A percentile compares a stretch with the other conserved stretches of the same genome.
phyloP scores from a whole-genome alignment of 2,113 vertebrate genomes.

The Hirundichthys speculiger region DNA sequence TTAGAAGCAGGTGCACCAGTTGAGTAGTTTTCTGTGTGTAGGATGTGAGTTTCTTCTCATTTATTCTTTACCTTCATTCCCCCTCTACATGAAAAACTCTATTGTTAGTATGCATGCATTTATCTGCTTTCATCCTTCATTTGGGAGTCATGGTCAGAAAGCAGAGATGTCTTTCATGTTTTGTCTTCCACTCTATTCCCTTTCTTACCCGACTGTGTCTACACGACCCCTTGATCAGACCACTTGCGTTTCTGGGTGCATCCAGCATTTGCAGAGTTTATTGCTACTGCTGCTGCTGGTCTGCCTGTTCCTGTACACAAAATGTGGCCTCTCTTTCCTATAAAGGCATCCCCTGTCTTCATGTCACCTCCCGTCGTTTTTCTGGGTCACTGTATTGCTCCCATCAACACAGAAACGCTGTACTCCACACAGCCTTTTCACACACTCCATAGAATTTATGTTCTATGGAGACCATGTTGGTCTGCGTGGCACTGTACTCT shows the following conservation, averaged over 20 bases:
- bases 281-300: slow-evolving; percentile 20
- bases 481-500: too few species aligned
- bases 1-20: too few species aligned
- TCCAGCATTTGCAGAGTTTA: slow-evolving; percentile 35
- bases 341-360: slow-evolving; percentile 6
- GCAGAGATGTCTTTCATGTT: slow-evolving; percentile 45
- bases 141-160: slow-evolving; percentile 62
- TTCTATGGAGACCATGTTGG: too few species aligned
- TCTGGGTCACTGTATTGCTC: slow-evolving; percentile 50
- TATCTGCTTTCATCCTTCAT: slow-evolving; percentile 56
- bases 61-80: slow-evolving; percentile 8
- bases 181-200: slow-evolving; percentile 10
- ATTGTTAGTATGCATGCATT: slow-evolving; percentile 19
- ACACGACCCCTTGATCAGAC: slow-evolving; percentile 25
- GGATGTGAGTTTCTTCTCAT: not conserved
- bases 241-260: slow-evolving; percentile 39
- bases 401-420: slow-evolving; percentile 34
- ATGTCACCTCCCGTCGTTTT: slow-evolving; percentile 60
- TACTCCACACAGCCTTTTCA: slow-evolving; percentile 29
- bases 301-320: slow-evolving; percentile 21
- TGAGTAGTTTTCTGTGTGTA: slow-evolving; percentile 1
- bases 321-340: slow-evolving; percentile 4
- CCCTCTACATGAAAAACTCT: slow-evolving; percentile 16
- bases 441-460: not conserved
- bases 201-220: slow-evolving; percentile 13